Conservation (phyloP, 2,797 vertebrate genomes). For the Anguilla anguilla region DNA sequence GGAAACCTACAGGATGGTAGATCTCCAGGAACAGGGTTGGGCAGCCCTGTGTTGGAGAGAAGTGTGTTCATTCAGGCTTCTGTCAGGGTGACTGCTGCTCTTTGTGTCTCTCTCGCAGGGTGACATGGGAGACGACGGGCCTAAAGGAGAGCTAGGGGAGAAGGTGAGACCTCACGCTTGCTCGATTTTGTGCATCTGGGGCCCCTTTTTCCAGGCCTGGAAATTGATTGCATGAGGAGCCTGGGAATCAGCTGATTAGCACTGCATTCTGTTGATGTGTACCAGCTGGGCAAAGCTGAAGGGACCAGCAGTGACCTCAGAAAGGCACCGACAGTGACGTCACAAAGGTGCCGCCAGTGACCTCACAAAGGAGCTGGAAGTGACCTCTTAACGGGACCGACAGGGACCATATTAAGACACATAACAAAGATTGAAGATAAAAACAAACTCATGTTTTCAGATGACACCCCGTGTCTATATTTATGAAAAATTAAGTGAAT, state of each 20-base stretch:
- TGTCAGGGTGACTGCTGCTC: background rate
- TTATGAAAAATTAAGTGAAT: too few species aligned
- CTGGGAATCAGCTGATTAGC: background rate
- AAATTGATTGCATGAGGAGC: background rate
- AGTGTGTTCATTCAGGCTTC: background rate
- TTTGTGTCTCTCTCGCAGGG: conserved; percentile 72
- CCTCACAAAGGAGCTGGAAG: too few species aligned
- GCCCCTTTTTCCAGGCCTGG: background rate
- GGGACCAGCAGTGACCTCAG: background rate
- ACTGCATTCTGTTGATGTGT: background rate
- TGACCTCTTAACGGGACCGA: too few species aligned
- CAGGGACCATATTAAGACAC: background rate
- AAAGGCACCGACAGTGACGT: too few species aligned
- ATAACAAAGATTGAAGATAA: background rate
- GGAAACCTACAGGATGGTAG: too few species aligned
- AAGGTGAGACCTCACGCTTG: conserved; percentile 77
- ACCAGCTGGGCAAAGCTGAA: too few species aligned
- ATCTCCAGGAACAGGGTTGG: too few species aligned
- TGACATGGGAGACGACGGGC: conserved; percentile 85
- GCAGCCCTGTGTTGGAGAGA: background rate
- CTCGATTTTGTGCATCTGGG: background rate
- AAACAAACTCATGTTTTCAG: background rate
- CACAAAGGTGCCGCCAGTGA: too few species aligned
- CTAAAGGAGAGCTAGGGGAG: conserved; percentile 86
- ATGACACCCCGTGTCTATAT: too few species aligned